phyloP scores from a whole-genome alignment of 1,140 invertebrate genomes.

The Halictus rubicundus region DNA sequence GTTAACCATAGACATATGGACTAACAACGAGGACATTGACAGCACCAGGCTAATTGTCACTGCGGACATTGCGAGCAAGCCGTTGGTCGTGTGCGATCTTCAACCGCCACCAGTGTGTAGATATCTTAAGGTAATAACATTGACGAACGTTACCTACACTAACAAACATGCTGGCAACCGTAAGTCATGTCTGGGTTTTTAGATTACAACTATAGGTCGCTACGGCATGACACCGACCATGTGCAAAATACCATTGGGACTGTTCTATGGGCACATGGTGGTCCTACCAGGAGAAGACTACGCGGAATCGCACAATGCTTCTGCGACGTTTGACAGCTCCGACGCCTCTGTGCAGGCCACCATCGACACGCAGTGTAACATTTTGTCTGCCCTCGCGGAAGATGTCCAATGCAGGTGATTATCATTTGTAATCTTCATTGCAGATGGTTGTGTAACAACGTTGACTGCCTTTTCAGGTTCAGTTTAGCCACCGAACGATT shows the following conservation, averaged over 20 bases:
- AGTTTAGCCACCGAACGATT: conserved; percentile 91
- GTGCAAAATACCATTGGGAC: conserved; percentile 94
- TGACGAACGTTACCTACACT: background rate
- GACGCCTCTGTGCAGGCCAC: conserved; percentile 76
- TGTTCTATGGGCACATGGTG: conserved; percentile 94
- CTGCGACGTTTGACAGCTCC: conserved; percentile 66
- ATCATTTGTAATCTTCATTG: background rate
- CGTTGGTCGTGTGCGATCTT: conserved; percentile 92
- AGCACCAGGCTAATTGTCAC: conserved; percentile 91
- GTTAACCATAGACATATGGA: conserved; percentile 94
- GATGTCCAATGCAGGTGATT: conserved; percentile 88
- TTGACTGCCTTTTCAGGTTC: conserved; percentile 77
- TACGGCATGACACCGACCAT: conserved; percentile 94
- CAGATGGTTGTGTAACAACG: background rate
- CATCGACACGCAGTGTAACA: conserved; percentile 81
- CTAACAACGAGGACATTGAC: conserved; percentile 90
- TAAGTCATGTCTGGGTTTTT: conserved; percentile 14
- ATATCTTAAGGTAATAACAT: conserved; percentile 88
- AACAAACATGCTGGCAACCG: background rate
- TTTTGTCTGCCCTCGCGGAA: conserved; percentile 84
- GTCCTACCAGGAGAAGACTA: conserved; percentile 86
- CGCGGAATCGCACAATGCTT: conserved; percentile 78
- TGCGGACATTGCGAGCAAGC: conserved; percentile 90
- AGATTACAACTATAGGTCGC: conserved; percentile 92
- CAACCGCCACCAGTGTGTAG: conserved; percentile 93